Evolutionary conservation across 2,797 vertebrate species (phyloP).

Genomic region (Hoplostethus mediterraneus): DNA sequence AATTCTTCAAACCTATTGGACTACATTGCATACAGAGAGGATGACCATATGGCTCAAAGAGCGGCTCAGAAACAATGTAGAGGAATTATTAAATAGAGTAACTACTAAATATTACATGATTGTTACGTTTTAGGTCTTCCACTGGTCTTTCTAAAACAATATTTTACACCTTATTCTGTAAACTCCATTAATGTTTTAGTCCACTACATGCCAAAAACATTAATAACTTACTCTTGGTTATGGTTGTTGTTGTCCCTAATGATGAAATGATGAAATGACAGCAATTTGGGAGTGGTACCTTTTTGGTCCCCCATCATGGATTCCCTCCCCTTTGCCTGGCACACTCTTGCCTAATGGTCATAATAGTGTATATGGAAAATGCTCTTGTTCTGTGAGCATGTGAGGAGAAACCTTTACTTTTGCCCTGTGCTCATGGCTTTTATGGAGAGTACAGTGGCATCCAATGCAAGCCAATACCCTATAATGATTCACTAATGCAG

Average conservation of each 20-base stretch:
- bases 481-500: conserved; percentile 69
- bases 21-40: conserved; percentile 1
- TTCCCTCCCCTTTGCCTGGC: neutral
- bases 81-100: neutral
- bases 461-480: neutral
- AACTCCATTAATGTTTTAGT: neutral
- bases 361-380: no score
- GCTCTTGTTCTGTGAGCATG: no score
- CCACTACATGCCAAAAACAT: neutral
- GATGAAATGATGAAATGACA: conserved; percentile 2
- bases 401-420: no score
- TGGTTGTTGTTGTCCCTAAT: conserved; percentile 6
- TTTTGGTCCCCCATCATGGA: neutral
- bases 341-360: no score
- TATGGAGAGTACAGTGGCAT: conserved; percentile 25
- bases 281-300: neutral
- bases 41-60: conserved; percentile 2
- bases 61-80: conserved; percentile 1
- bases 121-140: neutral
- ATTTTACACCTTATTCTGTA: neutral
- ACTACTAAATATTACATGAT: neutral
- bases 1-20: conserved; percentile 15
- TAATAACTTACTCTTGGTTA: conserved; percentile 1
- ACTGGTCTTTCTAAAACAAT: neutral
- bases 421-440: conserved; percentile 1